These are phyloP conservation scores for Semotilus atromaculatus DNA, from an alignment of 2,797 vertebrate species.

Conservation along the genomic window DNA sequence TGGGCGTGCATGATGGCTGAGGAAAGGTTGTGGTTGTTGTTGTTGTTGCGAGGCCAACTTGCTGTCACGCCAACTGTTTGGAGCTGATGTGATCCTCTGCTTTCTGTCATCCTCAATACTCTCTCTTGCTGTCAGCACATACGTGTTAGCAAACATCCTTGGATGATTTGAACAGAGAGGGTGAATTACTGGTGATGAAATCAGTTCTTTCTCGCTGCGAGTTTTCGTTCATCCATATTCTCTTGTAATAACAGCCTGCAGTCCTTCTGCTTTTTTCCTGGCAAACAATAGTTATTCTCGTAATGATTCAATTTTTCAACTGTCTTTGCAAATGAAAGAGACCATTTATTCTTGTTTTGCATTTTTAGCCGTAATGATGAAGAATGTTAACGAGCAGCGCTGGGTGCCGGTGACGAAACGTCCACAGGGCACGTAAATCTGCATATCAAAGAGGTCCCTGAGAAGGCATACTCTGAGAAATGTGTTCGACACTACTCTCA, in stretches of 20 bases:
- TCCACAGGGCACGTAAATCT: slow-evolving; percentile 64
- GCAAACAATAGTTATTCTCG: slow-evolving; percentile 66
- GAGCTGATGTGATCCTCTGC: slow-evolving; percentile 27
- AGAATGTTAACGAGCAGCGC: slow-evolving; percentile 70
- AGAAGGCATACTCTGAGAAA: slow-evolving; percentile 63
- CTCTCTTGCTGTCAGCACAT: slow-evolving; percentile 26
- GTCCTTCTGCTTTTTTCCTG: slow-evolving; percentile 63
- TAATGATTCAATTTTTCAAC: slow-evolving; percentile 72
- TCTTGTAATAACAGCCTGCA: slow-evolving; percentile 64
- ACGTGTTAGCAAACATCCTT: slow-evolving; percentile 48
- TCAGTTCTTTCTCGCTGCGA: slow-evolving; percentile 22
- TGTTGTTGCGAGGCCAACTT: slow-evolving; percentile 37
- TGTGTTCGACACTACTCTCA: slow-evolving; percentile 52
- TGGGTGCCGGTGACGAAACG: slow-evolving; percentile 57
- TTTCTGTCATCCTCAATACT: slow-evolving; percentile 39
- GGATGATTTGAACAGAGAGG: slow-evolving; percentile 43
- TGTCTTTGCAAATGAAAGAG: slow-evolving; percentile 62
- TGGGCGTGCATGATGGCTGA: slow-evolving; percentile 22
- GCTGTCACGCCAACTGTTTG: slow-evolving; percentile 39
- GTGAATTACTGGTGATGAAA: slow-evolving; percentile 46
- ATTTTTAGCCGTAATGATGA: slow-evolving; percentile 67
- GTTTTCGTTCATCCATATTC: slow-evolving; percentile 68
- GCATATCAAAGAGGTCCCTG: slow-evolving; percentile 70
- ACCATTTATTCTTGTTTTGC: slow-evolving; percentile 70
- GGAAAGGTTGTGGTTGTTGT: slow-evolving; percentile 32